Evolutionary conservation across 2,797 vertebrate species (phyloP), one percentile per base, ranked within the genome.

Genomic region (Epinephelus awoara): DNA sequence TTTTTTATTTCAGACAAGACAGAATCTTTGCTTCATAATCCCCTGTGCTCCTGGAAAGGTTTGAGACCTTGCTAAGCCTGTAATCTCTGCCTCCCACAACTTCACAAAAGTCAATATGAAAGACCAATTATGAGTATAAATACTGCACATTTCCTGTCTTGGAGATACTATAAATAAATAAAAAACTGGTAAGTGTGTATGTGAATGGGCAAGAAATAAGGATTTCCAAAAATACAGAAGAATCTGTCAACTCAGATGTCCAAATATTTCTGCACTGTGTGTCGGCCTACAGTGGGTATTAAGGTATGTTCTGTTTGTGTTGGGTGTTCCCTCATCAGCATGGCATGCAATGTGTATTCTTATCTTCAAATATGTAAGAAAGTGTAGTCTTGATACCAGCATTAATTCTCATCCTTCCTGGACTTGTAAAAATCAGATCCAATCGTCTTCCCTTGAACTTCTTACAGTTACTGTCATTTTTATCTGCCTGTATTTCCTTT

Each of bases 51-150:
- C 80, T 79, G 89, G 85, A 90, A 90, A 93, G 87, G 89, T 92
- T 92, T 88, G 89, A 87, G 87, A 91, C 86, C 86, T 88, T 72
- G 64, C 87, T 91, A 89, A 91, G 84, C 89, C 86, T 89, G 80
- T 92, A 91, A 93, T 93, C 91, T 93, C 88, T 88, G 82, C 84
- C 89, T 91, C 87, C 89, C 90, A 91, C 89, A 92, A 91, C 87
- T 92, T 85, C 63, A 85, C 64, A 88, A 85, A 91, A 89, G 85
- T 92, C 85, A 87, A 89, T 88, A 85, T 89, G 80, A 89, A 89
- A 91, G 77, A 88, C 81, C 79, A 87, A 90, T 91, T 92, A 89
- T 78, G 65, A 79, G 68, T 67, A 82, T 90, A 88, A 91, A 92
- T 88, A 72, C 74, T 71, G 44, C 72, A 90, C 29, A 87, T 91